Percentiles rank a stretch among this genome's conserved stretches.
phyloP scores from a whole-genome alignment of 2,113 vertebrate species.

The Scatophagus argus region DNA sequence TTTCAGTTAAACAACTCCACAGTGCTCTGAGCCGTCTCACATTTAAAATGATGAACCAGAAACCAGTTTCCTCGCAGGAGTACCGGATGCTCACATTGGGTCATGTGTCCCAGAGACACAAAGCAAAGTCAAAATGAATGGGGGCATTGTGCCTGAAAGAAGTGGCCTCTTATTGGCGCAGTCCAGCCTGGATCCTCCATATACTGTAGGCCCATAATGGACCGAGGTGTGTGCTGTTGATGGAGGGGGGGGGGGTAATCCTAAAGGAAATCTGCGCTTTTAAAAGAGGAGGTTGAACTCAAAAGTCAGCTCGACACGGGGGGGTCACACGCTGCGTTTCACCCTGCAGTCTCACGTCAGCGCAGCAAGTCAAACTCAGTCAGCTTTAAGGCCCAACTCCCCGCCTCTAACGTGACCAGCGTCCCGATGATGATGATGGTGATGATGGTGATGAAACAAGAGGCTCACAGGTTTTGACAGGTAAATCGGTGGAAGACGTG shows the following conservation, averaged over 20 bases:
- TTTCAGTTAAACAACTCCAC: neutral
- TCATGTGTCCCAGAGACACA: slow-evolving; percentile 66
- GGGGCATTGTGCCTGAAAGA: slow-evolving; percentile 74
- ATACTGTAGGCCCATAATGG: neutral
- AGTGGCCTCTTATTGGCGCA: slow-evolving; percentile 34
- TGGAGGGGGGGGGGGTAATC: neutral
- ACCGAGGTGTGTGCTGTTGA: neutral
- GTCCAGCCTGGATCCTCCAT: slow-evolving; percentile 19
- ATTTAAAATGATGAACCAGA: neutral
- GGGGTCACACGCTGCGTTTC: slow-evolving; percentile 6
- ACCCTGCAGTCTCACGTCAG: neutral
- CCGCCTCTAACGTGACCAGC: too few species aligned
- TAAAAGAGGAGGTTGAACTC: neutral
- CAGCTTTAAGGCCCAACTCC: neutral
- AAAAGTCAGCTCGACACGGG: neutral
- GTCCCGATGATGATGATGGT: too few species aligned
- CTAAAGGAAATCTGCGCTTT: neutral
- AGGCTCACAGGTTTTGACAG: neutral
- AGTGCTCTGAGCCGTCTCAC: neutral
- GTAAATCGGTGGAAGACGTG: neutral
- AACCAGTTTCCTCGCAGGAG: slow-evolving; percentile 14
- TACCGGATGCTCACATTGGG: slow-evolving; percentile 24
- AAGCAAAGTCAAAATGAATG: slow-evolving; percentile 74
- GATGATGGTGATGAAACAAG: neutral
- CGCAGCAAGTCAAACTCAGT: neutral